These are phyloP conservation scores for Scaptomyza graminum DNA, from an alignment of 1,140 invertebrate species.

Conservation along the genomic window DNA sequence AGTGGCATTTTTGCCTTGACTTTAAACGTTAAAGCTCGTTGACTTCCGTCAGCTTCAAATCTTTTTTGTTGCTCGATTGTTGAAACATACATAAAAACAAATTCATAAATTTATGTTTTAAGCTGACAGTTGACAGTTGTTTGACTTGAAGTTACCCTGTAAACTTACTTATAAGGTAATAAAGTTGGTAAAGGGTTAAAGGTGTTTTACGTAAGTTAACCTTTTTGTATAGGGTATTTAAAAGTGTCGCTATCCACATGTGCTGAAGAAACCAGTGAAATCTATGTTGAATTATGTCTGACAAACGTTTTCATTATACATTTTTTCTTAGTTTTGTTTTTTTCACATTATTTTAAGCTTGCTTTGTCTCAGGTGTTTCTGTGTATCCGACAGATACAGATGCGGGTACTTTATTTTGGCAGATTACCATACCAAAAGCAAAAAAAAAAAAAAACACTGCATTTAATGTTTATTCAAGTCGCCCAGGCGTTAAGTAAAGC, in stretches of 20 bases:
- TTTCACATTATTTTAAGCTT: slow-evolving; percentile 21
- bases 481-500: slow-evolving; percentile 56
- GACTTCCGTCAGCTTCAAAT: slow-evolving; percentile 43
- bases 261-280: slow-evolving; percentile 23
- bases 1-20: slow-evolving; percentile 39
- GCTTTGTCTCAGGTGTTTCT: slow-evolving; percentile 46
- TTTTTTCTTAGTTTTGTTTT: slow-evolving; percentile 58
- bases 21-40: slow-evolving; percentile 11
- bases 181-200: too few species aligned
- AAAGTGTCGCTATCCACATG: slow-evolving; percentile 2
- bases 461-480: slow-evolving; percentile 50
- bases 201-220: too few species aligned
- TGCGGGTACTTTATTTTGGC: slow-evolving; percentile 60
- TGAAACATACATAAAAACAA: too few species aligned
- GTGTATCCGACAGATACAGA: slow-evolving; percentile 29
- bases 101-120: slow-evolving; percentile 38
- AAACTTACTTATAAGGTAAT: background rate
- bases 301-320: slow-evolving; percentile 80
- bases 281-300: slow-evolving; percentile 68
- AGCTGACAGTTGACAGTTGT: background rate
- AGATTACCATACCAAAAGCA: slow-evolving; percentile 59
- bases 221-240: slow-evolving; percentile 8
- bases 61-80: slow-evolving; percentile 12
- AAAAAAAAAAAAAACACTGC: background rate
- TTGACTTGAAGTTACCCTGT: slow-evolving; percentile 5